Percentiles rank a stretch among this genome's conserved stretches.
These are phyloP conservation scores for Neopipo cinnamomea DNA, from an alignment of 2,113 vertebrate species.

Conservation along the genomic window DNA sequence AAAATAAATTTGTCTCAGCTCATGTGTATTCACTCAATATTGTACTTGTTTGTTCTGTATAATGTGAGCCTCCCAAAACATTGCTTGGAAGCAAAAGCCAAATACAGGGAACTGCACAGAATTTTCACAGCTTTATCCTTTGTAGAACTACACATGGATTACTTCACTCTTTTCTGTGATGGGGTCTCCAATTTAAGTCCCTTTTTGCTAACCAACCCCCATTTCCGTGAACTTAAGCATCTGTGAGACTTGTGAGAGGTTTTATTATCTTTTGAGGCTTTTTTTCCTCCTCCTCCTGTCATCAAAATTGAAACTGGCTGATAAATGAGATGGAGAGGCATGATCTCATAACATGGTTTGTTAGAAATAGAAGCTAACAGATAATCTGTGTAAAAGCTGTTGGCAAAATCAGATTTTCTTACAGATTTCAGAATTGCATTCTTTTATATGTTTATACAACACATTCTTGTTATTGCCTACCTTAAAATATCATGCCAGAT, in stretches of 20 bases:
- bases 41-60: background rate
- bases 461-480: background rate
- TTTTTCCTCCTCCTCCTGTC: conserved; percentile 40
- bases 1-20: background rate
- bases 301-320: conserved; percentile 45
- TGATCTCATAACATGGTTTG: conserved; percentile 40
- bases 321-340: conserved; percentile 21
- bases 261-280: conserved; percentile 11
- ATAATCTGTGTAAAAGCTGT: conserved; percentile 47
- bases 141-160: background rate
- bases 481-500: background rate
- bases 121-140: background rate
- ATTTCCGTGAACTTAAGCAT: background rate
- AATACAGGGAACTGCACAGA: background rate
- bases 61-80: background rate
- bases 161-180: background rate
- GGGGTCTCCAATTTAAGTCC: background rate
- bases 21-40: background rate
- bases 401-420: conserved; percentile 39
- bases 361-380: conserved; percentile 41
- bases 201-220: background rate
- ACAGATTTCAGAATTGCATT: background rate
- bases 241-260: conserved; percentile 5
- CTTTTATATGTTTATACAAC: background rate
- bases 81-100: background rate